Conservation (phyloP, 2,888 invertebrate genomes). For the Auanema sp. region DNA sequence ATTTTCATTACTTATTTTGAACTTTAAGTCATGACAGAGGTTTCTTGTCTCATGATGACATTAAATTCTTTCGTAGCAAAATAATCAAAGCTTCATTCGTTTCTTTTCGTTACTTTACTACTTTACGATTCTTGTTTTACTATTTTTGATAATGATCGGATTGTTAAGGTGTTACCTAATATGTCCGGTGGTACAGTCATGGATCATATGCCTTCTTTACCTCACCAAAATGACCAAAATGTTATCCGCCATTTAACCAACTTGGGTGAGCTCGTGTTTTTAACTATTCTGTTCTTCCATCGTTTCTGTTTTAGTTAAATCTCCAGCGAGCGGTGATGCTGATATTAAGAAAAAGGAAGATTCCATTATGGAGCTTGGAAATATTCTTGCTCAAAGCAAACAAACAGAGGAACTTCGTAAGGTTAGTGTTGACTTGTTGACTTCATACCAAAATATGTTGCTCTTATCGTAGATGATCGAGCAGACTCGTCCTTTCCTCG, state of each 20-base stretch:
- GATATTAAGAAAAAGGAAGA: conserved; percentile 88
- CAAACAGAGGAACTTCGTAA: conserved; percentile 48
- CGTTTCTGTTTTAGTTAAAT: conserved; percentile 37
- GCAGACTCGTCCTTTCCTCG: conserved; percentile 85
- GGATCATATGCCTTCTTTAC: conserved; percentile 52
- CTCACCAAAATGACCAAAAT: conserved; percentile 55
- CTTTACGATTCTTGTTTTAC: too few relatives aligned
- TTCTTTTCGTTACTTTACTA: too few relatives aligned
- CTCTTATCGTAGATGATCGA: conserved; percentile 36
- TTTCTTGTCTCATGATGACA: too few relatives aligned
- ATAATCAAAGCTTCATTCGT: too few relatives aligned
- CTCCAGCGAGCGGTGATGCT: conserved; percentile 74
- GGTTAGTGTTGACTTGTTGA: conserved; percentile 15
- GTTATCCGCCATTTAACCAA: conserved; percentile 53
- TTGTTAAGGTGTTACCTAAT: too few relatives aligned
- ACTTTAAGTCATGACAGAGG: too few relatives aligned
- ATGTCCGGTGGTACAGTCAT: conserved; percentile 61
- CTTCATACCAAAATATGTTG: not conserved
- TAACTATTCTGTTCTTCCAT: not conserved
- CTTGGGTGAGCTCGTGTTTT: conserved; percentile 40
- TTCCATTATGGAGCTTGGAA: conserved; percentile 87
- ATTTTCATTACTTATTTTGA: too few relatives aligned
- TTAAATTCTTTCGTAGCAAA: too few relatives aligned
- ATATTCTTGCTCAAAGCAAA: conserved; percentile 82
- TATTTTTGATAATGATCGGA: too few relatives aligned